These are phyloP conservation scores for Sminthurides bifidus DNA, from an alignment of 1,140 invertebrate genomes.

Conservation along the genomic window DNA sequence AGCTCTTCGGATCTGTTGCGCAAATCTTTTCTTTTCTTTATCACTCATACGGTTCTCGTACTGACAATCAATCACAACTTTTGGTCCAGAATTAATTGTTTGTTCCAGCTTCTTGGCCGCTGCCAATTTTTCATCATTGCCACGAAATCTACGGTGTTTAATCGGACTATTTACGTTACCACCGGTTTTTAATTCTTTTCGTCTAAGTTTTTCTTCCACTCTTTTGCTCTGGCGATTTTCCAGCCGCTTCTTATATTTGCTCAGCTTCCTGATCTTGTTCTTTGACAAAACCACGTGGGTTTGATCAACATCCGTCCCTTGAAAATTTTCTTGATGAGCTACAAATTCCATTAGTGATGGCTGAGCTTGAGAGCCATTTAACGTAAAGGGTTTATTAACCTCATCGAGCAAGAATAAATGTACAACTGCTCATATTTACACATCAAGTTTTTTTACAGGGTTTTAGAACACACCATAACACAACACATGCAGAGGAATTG, in stretches of 20 bases:
- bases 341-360: too few species aligned
- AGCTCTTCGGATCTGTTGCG: conserved; percentile 19
- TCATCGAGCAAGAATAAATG: too few species aligned
- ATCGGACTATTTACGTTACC: not conserved
- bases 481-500: too few species aligned
- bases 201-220: conserved; percentile 6
- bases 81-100: conserved; percentile 3
- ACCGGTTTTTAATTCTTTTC: not conserved
- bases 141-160: not conserved
- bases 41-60: conserved; percentile 12
- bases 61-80: conserved; percentile 24
- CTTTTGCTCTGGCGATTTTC: conserved; percentile 7
- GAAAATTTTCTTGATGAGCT: too few species aligned
- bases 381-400: too few species aligned
- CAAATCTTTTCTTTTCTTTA: conserved; percentile 20
- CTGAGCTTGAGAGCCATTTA: too few species aligned
- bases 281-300: conserved; percentile 19
- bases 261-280: conserved; percentile 19
- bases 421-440: too few species aligned
- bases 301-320: too few species aligned
- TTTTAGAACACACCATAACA: too few species aligned
- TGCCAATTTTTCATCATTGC: conserved; percentile 16
- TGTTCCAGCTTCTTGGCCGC: conserved; percentile 4
- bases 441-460: too few species aligned
- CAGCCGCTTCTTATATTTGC: conserved; percentile 10